Base-by-base conservation (phyloP, 2,113 vertebrate species). In the Mobula hypostoma region DNA sequence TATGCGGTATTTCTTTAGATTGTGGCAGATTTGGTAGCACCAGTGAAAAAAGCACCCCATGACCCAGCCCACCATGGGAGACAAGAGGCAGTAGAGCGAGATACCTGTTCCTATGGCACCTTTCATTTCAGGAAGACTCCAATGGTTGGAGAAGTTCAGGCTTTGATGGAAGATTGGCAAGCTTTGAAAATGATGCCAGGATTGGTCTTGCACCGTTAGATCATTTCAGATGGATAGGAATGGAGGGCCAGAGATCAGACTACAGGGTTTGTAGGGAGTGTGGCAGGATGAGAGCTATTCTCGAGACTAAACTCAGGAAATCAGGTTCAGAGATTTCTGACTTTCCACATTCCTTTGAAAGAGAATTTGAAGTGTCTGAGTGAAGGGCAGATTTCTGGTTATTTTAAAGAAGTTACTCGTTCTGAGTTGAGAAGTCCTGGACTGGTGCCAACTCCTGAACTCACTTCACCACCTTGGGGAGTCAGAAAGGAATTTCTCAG, bases 361-460 rank as follows among this genome's bases (percentile, higher is more conserved):
- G 83, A 24, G 27, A 61, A 58, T 27, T 87, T 87, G 83, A 87
- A 87, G 58, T 63, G 56, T 61, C 83, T 27, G 48, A 61, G 24
- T 29, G 83, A 29, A 87, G 58, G 27, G 56, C 14, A 63, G 21
- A 56, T 61, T 85, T 85, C 9, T 48, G 58, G 82, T 85, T 85
- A 87, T 58, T 61, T 61, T 61, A 14, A 56, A 56, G 61, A 87
- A 87, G 83, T 27, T 58, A 61, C 83, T 87, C 27, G 79, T 61
- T 87, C 29, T 56, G 24, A 14, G 61, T 63, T 87, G 56, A 58
- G 24, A 58, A 87, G 56, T 61, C 83, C 14, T 87, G 56, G 83
- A 87, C 56, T 87, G 58, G 48, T 87, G 83, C 83, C 83, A 87
- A 61, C 83, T 87, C 56, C 83, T 87, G 83, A 87, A 27, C 83